Conservation (phyloP, 2,113 vertebrate genomes). For the Atrichornis clamosus region DNA sequence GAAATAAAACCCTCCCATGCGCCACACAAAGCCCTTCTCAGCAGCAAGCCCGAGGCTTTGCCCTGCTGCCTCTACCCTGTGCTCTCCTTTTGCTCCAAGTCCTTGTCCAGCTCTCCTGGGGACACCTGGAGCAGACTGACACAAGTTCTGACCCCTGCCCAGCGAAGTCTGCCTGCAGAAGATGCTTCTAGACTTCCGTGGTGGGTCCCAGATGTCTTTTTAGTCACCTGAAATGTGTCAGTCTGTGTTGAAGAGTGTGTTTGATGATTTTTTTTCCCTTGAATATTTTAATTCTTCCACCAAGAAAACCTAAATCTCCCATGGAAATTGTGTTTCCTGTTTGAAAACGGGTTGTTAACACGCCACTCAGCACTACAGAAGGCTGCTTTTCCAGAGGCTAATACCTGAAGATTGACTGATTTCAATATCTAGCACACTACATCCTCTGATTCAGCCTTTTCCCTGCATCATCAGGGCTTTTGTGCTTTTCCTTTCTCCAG, state of each 20-base stretch:
- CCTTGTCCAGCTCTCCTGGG: not conserved
- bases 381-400: conserved; percentile 27
- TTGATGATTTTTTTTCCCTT: not conserved
- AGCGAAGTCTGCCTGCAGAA: not conserved
- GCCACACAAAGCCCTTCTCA: not conserved
- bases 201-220: not conserved
- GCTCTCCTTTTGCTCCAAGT: not conserved
- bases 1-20: not conserved
- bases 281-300: conserved; percentile 11
- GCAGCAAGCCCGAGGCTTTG: not conserved
- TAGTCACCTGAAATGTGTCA: not conserved
- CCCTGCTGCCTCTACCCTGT: not conserved
- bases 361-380: not conserved
- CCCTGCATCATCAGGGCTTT: not conserved
- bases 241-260: not conserved
- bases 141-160: not conserved
- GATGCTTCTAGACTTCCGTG: not conserved
- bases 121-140: not conserved
- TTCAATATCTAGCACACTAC: not conserved
- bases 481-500: not conserved
- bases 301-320: not conserved
- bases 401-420: not conserved
- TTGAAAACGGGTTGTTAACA: conserved; percentile 6
- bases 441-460: not conserved
- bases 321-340: conserved; percentile 4